Base-by-base conservation (phyloP, 2,113 vertebrate genomes). In the Caracal caracal region DNA sequence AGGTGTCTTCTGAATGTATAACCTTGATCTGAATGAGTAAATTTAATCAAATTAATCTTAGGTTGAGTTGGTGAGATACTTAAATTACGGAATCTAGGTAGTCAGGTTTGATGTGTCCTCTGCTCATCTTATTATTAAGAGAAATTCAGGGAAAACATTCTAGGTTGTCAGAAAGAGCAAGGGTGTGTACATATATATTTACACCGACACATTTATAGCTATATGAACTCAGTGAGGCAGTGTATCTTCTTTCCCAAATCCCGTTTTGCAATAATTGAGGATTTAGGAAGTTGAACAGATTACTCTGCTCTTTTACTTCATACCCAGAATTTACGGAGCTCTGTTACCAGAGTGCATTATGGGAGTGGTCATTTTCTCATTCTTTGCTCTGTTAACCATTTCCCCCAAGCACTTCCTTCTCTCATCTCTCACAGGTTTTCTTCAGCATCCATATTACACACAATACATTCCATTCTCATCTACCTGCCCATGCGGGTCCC, bases 1-100 rank as follows among this genome's bases (percentile, higher is more conserved):
- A 88, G 59, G 53, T 51, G n/a, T 43, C 33, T 97, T 95, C 43
- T 90, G 80, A 91, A 78, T 84, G 83, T 9, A 87, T 80, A 47
- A 22, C 30, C 49, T 92, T 87, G 76, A 88, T 65, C 28, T 28
- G 96, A 93, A 87, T 8, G 53, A 91, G 26, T 40, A 95, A 81
- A 79, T 73, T 75, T 76, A 76, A 92, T 92, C 20, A 86, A 75
- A 63, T 40, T 90, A 66, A 85, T 35, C 43, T 94, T 70, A 90
- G 59, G 17, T 9, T 71, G 19, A 47, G 26, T 19, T 70, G 65
- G 33, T 22, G 66, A 76, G 68, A 47, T 88, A 95, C 37, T 87
- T 88, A 65, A 51, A 92, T 70, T 40, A 71, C 0, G 61, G 53
- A 63, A 59, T 93, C 13, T 56, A 87, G 26, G 49, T 2, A 63